phyloP scores from a whole-genome alignment of 2,888 invertebrate genomes.

The Elegia similella region DNA sequence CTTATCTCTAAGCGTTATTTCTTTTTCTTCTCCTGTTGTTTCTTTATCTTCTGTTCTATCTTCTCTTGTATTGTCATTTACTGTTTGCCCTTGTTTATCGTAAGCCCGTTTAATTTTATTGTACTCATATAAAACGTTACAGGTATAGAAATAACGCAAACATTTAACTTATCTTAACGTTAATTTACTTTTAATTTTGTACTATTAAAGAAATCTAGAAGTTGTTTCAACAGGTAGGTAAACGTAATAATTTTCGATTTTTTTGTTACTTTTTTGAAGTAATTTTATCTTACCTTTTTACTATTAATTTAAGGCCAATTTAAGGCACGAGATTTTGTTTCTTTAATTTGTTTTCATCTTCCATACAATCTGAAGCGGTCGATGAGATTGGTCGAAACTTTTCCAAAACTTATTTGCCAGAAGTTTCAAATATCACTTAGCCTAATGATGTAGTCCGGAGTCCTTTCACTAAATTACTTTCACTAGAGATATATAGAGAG shows the following conservation, averaged over 20 bases:
- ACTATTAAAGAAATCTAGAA: constrained; percentile 81
- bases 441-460: constrained; percentile 74
- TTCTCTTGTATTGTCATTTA: constrained; percentile 53
- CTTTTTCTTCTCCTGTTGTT: constrained; percentile 25
- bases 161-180: constrained; percentile 77
- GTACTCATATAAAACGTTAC: constrained; percentile 74
- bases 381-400: constrained; percentile 77
- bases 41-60: constrained; percentile 25
- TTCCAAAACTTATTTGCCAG: constrained; percentile 71
- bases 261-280: constrained; percentile 61
- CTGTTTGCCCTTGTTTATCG: constrained; percentile 58
- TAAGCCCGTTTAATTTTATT: constrained; percentile 69
- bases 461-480: constrained; percentile 74
- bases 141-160: constrained; percentile 77
- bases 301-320: constrained; percentile 81
- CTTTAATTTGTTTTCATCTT: constrained; percentile 62
- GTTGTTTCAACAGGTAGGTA: constrained; percentile 76
- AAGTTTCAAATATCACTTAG: constrained; percentile 77
- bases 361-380: constrained; percentile 65
- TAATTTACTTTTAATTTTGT: constrained; percentile 79
- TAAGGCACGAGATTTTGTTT: constrained; percentile 76
- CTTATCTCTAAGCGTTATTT: constrained; percentile 29
- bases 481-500: constrained; percentile 78
- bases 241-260: constrained; percentile 73
- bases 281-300: constrained; percentile 78